These are phyloP conservation scores for Hyposmocoma kahamanoa DNA, from an alignment of 1,140 invertebrate genomes.

Conservation along the genomic window DNA sequence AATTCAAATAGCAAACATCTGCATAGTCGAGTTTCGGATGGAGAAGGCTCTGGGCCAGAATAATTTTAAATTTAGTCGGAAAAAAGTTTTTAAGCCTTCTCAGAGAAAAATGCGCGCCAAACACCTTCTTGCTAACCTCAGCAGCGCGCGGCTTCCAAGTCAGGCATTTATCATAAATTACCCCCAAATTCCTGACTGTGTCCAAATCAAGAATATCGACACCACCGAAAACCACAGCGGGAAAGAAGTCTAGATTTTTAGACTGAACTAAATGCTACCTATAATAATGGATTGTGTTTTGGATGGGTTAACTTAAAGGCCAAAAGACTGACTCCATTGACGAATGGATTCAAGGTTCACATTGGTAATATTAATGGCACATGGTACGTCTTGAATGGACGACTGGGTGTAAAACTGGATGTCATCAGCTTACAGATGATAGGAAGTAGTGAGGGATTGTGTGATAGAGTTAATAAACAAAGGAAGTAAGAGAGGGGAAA, in stretches of 20 bases:
- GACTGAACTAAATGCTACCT: slow-evolving; percentile 1
- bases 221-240: not conserved
- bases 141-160: slow-evolving; percentile 13
- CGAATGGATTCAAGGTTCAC: not conserved
- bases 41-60: slow-evolving; percentile 11
- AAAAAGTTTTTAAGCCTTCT: slow-evolving; percentile 11
- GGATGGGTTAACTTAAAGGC: slow-evolving; percentile 9
- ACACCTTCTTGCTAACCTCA: slow-evolving; percentile 13
- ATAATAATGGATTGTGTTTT: slow-evolving; percentile 12
- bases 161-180: slow-evolving; percentile 5
- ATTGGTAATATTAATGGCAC: not conserved
- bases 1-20: slow-evolving; percentile 11
- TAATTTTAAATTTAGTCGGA: slow-evolving; percentile 10
- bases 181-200: slow-evolving; percentile 15
- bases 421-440: not conserved
- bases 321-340: slow-evolving; percentile 3
- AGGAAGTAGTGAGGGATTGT: not conserved
- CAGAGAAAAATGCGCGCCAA: slow-evolving; percentile 1
- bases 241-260: slow-evolving; percentile 2
- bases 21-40: slow-evolving; percentile 14
- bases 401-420: not conserved
- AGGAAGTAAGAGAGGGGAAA: not conserved
- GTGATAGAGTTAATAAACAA: not conserved
- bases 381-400: not conserved
- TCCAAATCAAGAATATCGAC: slow-evolving; percentile 5